Evolutionary conservation across 2,113 vertebrate species (phyloP).

Genomic region (Nibea albiflora): DNA sequence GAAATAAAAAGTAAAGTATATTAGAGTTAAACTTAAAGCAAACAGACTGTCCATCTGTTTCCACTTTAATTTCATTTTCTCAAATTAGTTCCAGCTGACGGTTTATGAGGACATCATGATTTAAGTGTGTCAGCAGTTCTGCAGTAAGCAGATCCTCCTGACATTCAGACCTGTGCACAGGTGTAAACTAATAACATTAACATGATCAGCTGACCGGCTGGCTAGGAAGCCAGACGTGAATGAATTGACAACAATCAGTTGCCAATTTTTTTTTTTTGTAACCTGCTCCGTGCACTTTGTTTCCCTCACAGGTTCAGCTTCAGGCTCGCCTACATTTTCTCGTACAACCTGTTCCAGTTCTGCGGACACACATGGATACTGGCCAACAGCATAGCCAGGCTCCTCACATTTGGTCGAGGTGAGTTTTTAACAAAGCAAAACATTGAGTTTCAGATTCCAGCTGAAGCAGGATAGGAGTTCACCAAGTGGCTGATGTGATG

Average conservation of each 20-base stretch:
- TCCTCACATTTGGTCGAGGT: constrained; percentile 94
- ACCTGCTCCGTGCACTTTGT: neutral
- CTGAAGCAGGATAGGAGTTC: neutral
- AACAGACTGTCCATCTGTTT: neutral
- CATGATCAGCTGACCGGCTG: neutral
- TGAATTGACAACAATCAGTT: neutral
- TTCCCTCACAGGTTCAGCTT: constrained; percentile 83
- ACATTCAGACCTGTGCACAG: neutral
- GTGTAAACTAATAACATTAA: neutral
- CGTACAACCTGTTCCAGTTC: constrained; percentile 95
- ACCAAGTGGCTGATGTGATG: neutral
- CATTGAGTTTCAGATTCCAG: neutral
- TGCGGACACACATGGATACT: constrained; percentile 97
- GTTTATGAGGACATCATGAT: neutral
- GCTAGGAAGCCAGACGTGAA: neutral
- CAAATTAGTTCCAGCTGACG: neutral
- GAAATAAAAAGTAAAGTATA: neutral
- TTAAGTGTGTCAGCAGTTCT: neutral
- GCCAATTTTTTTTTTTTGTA: neutral
- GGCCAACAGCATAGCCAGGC: constrained; percentile 91
- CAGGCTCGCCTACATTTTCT: constrained; percentile 86
- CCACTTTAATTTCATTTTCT: no score
- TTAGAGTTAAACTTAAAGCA: neutral
- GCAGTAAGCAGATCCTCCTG: neutral
- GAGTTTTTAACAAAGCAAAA: constrained; percentile 38